Evolutionary conservation across 2,113 vertebrate species (phyloP), one percentile per base, ranked within the genome.

Genomic region (Actenoides hombroni): DNA sequence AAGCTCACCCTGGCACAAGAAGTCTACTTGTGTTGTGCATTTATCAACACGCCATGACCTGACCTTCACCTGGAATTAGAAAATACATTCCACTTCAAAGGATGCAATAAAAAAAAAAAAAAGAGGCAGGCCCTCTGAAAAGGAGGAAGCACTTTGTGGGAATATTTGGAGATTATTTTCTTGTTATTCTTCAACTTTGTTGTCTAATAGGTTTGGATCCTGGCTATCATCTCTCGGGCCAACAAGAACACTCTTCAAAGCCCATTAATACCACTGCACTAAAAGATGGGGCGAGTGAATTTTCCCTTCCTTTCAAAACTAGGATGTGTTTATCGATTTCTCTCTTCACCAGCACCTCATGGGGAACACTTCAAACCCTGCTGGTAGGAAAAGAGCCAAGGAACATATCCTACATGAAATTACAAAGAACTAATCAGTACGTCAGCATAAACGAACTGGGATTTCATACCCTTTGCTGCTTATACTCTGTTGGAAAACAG

Each of bases 401-500:
- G 94, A 96, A 68, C 59, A 92, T 42, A 80, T 53, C 69, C 86
- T 94, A 48, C 89, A 82, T 93, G 92, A 94, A 97, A 79, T 54
- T 85, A 85, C 65, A 95, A 95, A 94, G 92, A 64, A 85, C 83
- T 91, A 86, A 88, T 61, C 86, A 76, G 89, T 40, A 60, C 78
- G 85, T 69, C 74, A 85, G 69, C 81, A 95, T 42, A 83, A 97
- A 83, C 4, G 3, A 92, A 71, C 61, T 28, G 86, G 86, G 73
- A 73, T 94, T 94, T 90, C 85, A 76, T 90, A 70, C 49, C 46
- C 77, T 84, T 92, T 70, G 51, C 85, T 90, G 88, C 29, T 81
- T 91, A 59, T 78, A 80, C 92, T 76, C 94, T 85, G 95, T 44
- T 90, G 90, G 95, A 94, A 94, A 96, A 94, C 87, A 96, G 74